Base-by-base conservation (phyloP, 2,797 vertebrate genomes). In the Borostomias antarcticus region DNA sequence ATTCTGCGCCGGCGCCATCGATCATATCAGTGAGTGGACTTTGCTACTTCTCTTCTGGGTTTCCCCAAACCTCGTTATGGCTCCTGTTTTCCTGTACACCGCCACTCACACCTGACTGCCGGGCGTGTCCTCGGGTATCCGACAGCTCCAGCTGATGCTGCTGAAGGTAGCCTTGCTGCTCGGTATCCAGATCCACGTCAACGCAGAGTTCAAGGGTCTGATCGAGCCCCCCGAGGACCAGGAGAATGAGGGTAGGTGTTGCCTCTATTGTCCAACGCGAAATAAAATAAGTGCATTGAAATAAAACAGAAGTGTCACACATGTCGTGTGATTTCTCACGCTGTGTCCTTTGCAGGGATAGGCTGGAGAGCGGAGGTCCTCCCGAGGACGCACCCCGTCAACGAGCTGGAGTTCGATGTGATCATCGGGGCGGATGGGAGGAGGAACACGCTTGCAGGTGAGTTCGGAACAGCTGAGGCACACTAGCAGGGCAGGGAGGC, bases 161-260 rank as follows among this genome's bases (percentile, higher is more conserved):
- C 88, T 99, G 75, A 99, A 99, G 91, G 91, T 99, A 74, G 95
- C 96, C 77, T 94, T 99, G 86, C 94, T 99, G 76, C 83, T 99
- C 63, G 98, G 98, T 66, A 95, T 98, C 2, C 96, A 99, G 88
- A 98, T 99, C 83, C 97, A 99, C 0, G 96, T 99, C 70, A 99
- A 96, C 0, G 94, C 95, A 15, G 98, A 99, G 74, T 99, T 99
- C 82, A 96, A 94, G 80, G 93, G 93, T 10, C 92, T 99, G 1
- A 91, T 98, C 4, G 95, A 98, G 66, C 97, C 97, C 43, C 96
- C 97, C 0, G 95, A 96, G 77, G 95, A 98, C 80, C 97, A 98
- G 84, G 97, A 98, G 70, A 95, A 93, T 78, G 95, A 96, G 87
- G 90, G 97, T 96, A 90, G 94, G 95, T 87, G 52, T 66, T 6